Conservation (phyloP, 2,888 invertebrate genomes). For the Danaus chrysippus region DNA sequence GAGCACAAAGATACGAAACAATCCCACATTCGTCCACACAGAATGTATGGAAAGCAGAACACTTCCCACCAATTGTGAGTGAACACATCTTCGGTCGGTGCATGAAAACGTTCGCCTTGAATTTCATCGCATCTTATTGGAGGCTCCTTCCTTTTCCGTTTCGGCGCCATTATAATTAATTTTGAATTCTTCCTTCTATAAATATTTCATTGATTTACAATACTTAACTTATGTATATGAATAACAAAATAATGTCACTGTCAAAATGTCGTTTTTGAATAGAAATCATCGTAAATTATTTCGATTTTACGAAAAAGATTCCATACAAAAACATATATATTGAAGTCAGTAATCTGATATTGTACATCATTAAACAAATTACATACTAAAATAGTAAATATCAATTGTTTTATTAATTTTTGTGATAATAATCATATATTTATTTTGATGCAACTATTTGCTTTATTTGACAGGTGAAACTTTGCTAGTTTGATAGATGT, state of each 20-base stretch:
- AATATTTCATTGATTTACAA: conserved; percentile 1
- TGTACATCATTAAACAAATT: no score
- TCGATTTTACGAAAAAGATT: no score
- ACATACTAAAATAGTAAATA: no score
- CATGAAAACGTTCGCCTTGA: conserved; percentile 50
- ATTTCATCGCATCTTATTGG: conserved; percentile 45
- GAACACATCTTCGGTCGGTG: conserved; percentile 51
- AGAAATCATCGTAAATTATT: no score
- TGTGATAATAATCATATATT: neutral
- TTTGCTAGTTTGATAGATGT: neutral
- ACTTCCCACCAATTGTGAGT: conserved; percentile 63
- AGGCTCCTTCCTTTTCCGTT: conserved; percentile 37
- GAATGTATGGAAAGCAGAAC: conserved; percentile 62
- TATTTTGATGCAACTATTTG: neutral
- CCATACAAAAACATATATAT: no score
- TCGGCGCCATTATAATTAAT: conserved; percentile 43
- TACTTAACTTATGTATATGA: neutral
- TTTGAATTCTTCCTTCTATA: neutral
- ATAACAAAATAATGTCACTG: conserved; percentile 1
- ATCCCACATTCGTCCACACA: conserved; percentile 55
- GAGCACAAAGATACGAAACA: conserved; percentile 54
- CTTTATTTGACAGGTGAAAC: neutral
- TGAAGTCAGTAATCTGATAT: no score
- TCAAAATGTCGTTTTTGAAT: no score
- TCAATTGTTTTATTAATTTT: neutral